Evolutionary conservation across 2,113 vertebrate species (phyloP).

Genomic region (Pterocles orientalis): DNA sequence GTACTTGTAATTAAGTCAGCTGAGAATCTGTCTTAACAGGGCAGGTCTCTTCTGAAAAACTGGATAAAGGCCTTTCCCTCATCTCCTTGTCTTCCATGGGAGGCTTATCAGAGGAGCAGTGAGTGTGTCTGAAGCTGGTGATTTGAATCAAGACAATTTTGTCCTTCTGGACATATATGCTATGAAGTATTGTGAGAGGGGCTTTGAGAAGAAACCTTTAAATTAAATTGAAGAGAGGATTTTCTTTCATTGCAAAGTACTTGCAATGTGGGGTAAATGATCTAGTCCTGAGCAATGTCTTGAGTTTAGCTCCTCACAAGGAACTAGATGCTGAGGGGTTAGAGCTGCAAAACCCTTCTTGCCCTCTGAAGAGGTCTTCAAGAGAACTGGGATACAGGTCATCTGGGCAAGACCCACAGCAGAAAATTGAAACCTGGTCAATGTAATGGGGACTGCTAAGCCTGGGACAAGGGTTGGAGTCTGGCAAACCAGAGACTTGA

Average conservation of each 20-base stretch:
- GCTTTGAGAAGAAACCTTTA: background rate
- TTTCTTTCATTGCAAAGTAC: background rate
- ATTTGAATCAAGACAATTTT: background rate
- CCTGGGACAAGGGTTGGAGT: background rate
- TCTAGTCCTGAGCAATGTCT: background rate
- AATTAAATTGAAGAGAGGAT: background rate
- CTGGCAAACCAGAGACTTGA: background rate
- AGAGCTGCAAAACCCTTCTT: background rate
- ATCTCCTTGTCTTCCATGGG: background rate
- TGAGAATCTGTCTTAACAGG: background rate
- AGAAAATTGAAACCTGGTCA: background rate
- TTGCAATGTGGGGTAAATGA: background rate
- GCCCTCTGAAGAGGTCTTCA: background rate
- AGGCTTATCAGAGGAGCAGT: background rate
- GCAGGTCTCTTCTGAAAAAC: background rate
- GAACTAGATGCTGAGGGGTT: background rate
- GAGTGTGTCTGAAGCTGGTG: background rate
- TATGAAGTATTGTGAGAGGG: background rate
- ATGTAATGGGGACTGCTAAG: background rate
- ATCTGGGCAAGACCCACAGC: background rate
- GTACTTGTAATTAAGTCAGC: background rate
- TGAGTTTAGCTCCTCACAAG: background rate
- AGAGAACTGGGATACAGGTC: background rate
- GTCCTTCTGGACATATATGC: background rate
- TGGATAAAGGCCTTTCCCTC: background rate